A percentile compares a stretch with the other conserved stretches of the same genome.
Conservation (phyloP, 1,140 invertebrate genomes). For the Zaprionus inermis region DNA sequence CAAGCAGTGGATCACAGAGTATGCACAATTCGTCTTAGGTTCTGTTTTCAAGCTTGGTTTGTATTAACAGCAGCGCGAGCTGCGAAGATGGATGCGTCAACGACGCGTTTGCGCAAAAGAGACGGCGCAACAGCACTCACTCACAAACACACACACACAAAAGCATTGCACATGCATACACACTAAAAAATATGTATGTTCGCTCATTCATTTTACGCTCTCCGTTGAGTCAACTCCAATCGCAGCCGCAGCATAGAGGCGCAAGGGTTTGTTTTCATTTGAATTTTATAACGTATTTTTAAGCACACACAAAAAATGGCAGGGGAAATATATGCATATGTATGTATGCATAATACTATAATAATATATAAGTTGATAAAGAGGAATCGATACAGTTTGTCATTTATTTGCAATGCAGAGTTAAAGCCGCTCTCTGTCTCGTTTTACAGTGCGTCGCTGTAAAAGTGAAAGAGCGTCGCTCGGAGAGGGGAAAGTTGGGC, state of each 20-base stretch:
- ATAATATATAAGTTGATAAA: neutral
- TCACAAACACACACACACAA: slow-evolving; percentile 20
- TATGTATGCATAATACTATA: slow-evolving; percentile 6
- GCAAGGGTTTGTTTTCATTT: slow-evolving; percentile 36
- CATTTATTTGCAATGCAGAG: slow-evolving; percentile 19
- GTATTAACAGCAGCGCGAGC: slow-evolving; percentile 68
- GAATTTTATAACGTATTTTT: slow-evolving; percentile 29
- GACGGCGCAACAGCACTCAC: slow-evolving; percentile 42
- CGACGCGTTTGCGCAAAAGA: slow-evolving; percentile 74
- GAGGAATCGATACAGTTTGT: neutral
- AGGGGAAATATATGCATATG: slow-evolving; percentile 5
- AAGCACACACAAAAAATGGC: slow-evolving; percentile 8
- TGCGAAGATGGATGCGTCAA: slow-evolving; percentile 54
- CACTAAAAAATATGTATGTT: slow-evolving; percentile 26
- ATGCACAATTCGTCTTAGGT: slow-evolving; percentile 10
- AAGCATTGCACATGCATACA: neutral
- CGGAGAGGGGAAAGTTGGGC: slow-evolving; percentile 43
- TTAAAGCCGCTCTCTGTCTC: slow-evolving; percentile 22
- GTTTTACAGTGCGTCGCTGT: neutral
- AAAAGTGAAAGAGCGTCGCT: slow-evolving; percentile 45
- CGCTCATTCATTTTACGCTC: slow-evolving; percentile 56
- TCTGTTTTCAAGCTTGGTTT: slow-evolving; percentile 57
- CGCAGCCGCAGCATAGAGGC: neutral
- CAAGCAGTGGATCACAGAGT: slow-evolving; percentile 23
- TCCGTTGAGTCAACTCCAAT: slow-evolving; percentile 43